Conservation (phyloP, 2,113 vertebrate genomes). For the Cololabis saira region DNA sequence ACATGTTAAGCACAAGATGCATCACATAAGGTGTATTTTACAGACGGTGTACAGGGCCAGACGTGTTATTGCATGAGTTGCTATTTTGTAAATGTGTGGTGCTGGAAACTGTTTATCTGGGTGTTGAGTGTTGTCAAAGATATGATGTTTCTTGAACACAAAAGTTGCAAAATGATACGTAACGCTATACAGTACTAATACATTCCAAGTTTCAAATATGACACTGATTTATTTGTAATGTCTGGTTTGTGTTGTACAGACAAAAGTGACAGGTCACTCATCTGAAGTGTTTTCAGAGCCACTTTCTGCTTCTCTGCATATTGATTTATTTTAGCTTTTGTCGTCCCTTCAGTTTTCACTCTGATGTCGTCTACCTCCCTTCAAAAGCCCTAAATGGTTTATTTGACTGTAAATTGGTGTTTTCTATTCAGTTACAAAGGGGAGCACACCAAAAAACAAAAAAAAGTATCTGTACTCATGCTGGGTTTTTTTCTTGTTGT, state of each 20-base stretch:
- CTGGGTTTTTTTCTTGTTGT: not conserved
- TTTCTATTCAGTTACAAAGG: conserved; percentile 34
- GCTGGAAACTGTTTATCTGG: conserved; percentile 75
- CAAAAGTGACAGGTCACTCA: conserved; percentile 37
- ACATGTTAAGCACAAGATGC: conserved; percentile 28
- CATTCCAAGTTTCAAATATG: conserved; percentile 66
- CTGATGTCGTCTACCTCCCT: conserved; percentile 37
- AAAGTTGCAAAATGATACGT: conserved; percentile 43
- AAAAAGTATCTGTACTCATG: conserved; percentile 12
- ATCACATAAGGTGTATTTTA: conserved; percentile 19
- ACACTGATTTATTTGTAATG: conserved; percentile 37
- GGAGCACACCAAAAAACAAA: conserved; percentile 9
- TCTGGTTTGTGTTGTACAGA: conserved; percentile 66
- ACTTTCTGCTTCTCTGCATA: conserved; percentile 9
- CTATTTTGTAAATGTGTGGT: conserved; percentile 78
- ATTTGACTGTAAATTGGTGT: conserved; percentile 44
- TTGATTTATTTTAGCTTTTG: conserved; percentile 23
- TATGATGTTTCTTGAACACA: conserved; percentile 63
- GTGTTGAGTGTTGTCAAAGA: conserved; percentile 72
- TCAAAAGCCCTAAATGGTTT: conserved; percentile 62
- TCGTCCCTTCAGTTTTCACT: conserved; percentile 7
- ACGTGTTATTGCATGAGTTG: conserved; percentile 76
- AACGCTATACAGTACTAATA: conserved; percentile 43
- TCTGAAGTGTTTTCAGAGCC: conserved; percentile 46
- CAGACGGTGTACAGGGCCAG: conserved; percentile 45